Evolutionary conservation across 2,888 invertebrate genomes (phyloP).

Genomic region (Priocnemis perturbator): DNA sequence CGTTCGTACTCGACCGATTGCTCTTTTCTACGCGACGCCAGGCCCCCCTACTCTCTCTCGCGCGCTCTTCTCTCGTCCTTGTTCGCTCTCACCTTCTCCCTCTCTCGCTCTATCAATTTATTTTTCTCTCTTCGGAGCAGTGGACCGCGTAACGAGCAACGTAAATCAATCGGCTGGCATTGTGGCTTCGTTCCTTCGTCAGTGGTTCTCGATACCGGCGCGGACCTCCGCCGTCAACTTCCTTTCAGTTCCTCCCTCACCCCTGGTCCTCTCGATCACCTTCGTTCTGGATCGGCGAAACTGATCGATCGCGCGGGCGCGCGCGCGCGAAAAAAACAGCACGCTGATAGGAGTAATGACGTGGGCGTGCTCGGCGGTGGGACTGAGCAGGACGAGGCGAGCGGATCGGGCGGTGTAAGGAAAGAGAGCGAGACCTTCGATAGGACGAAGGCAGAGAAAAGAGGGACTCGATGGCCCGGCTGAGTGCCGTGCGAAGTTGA

Average conservation of each 20-base stretch:
- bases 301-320: conserved; percentile 1
- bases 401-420: conserved; percentile 24
- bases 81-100: conserved; percentile 6
- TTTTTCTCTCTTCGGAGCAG: conserved; percentile 71
- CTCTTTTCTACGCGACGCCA: background rate
- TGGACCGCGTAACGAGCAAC: conserved; percentile 75
- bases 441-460: too few species aligned
- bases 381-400: conserved; percentile 12
- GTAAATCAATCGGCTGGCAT: conserved; percentile 75
- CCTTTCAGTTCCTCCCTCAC: background rate
- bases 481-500: conserved; percentile 40
- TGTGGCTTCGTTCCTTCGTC: conserved; percentile 66
- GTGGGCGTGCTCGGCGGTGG: background rate
- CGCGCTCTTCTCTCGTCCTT: background rate
- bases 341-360: background rate
- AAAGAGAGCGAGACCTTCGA: background rate
- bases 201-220: conserved; percentile 48
- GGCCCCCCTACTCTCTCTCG: conserved; percentile 11
- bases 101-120: conserved; percentile 63
- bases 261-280: background rate
- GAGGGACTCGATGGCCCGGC: background rate
- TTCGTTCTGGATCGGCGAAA: conserved; percentile 13
- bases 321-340: conserved; percentile 6
- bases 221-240: background rate
- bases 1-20: conserved; percentile 2